Base-by-base conservation (phyloP, 2,797 vertebrate genomes). In the Acrocephalus scirpaceus region DNA sequence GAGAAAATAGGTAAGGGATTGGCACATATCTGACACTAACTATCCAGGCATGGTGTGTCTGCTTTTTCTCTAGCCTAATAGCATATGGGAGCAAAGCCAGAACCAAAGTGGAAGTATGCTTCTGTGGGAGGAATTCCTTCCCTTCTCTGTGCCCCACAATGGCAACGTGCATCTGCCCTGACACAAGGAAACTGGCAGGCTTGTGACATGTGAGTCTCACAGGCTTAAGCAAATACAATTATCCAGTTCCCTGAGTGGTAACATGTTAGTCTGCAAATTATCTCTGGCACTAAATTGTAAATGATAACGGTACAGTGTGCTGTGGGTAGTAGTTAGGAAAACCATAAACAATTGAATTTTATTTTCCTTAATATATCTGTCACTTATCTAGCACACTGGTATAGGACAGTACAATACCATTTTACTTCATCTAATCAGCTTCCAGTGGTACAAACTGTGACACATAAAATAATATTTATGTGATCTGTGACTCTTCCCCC, bases 101-200 rank as follows among this genome's bases (percentile, higher is more conserved):
- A 65, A 13, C 3, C 18, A 14, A 70, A 77, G 18, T 18, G 42
- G 45, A 70, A 73, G 22, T 5, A 4, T 9, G 5, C 2, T 16
- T 76, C 23, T 5, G 36, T 54, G 25, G 74, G 30, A 73, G 11
- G 38, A 12, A 36, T 62, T 75, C 8, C 38, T 78, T 53, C 51
- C 53, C 23, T 20, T 54, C 1, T 0, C 25, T n/a, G 30, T 66
- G 30, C 10, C 45, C 13, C 10, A 18, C 0, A 2, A 10, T 13
- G n/a, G 23, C 38, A 50, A 9, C 1, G 0, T 17, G 9, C 0
- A 0, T 8, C 27, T 30, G 10, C 23, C 32, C 29, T 61, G 42
- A 23, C 29, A 9, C 29, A 30, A 44, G 30, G 38, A 38, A 91
- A 13, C 7, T 44, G 60, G 19, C 18, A 22, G 8, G 9, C 5